These are phyloP conservation scores for Hydropsyche betteni DNA, from an alignment of 2,888 invertebrate genomes.

Conservation along the genomic window DNA sequence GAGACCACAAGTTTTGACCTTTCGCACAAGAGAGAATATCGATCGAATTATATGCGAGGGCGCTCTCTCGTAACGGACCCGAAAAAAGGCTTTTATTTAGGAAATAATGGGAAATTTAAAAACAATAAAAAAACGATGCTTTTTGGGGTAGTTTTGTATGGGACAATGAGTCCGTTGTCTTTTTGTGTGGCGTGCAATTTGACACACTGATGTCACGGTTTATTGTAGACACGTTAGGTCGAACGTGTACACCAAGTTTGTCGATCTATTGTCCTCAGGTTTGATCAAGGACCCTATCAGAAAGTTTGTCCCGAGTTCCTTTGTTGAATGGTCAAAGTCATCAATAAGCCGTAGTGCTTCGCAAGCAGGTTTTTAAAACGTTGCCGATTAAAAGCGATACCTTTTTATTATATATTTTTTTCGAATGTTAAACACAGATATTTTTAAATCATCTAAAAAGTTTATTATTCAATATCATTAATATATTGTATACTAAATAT, in stretches of 20 bases:
- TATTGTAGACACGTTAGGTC: constrained; percentile 42
- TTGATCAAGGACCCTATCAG: constrained; percentile 35
- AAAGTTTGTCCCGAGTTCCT: constrained; percentile 41
- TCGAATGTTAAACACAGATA: neutral
- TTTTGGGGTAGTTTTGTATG: constrained; percentile 2
- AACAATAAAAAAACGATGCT: neutral
- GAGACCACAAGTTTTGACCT: no score
- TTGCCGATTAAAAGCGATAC: neutral
- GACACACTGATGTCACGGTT: constrained; percentile 43
- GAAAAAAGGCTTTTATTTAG: no score
- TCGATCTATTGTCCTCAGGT: constrained; percentile 32
- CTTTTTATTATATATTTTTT: neutral
- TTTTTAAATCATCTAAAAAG: no score
- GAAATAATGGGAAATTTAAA: neutral
- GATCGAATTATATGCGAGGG: no score
- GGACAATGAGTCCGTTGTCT: constrained; percentile 39
- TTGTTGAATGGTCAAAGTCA: constrained; percentile 40
- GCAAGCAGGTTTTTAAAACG: neutral
- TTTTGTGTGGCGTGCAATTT: constrained; percentile 38
- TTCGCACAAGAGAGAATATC: no score
- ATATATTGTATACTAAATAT: no score
- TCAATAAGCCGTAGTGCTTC: constrained; percentile 38
- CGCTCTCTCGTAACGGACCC: no score
- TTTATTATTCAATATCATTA: no score
- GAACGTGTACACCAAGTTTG: constrained; percentile 32